Conservation (phyloP, 2,888 invertebrate genomes). For the Xestia rhomboidea region DNA sequence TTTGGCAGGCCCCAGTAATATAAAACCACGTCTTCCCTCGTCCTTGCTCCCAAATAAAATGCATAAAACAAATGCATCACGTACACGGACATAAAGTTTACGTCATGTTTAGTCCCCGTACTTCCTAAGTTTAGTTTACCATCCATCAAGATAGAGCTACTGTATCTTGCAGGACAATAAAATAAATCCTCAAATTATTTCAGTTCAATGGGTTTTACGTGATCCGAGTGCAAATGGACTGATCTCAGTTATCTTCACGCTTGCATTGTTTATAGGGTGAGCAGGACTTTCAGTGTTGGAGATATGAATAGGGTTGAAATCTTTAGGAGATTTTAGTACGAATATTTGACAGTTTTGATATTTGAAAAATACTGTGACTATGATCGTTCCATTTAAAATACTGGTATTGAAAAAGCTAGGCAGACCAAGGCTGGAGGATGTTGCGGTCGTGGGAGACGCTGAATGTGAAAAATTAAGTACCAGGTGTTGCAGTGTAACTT, state of each 20-base stretch:
- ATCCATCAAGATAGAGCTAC: slow-evolving; percentile 29
- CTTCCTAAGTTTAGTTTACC: neutral
- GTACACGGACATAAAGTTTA: neutral
- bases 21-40: neutral
- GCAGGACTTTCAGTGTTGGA: slow-evolving; percentile 2
- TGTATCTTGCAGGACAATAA: slow-evolving; percentile 56
- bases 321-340: neutral
- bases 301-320: neutral
- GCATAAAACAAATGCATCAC: neutral
- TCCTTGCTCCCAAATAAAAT: neutral
- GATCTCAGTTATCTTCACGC: slow-evolving; percentile 56
- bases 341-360: neutral
- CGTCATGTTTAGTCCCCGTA: neutral
- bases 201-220: slow-evolving; percentile 67
- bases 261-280: slow-evolving; percentile 28
- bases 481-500: neutral
- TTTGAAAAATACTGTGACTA: neutral
- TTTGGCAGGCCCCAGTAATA: neutral
- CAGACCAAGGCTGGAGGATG: neutral
- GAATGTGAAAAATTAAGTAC: neutral
- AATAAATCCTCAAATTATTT: slow-evolving; percentile 66
- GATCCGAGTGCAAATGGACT: slow-evolving; percentile 61
- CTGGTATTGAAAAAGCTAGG: neutral
- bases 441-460: neutral
- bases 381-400: neutral